Percentiles rank a stretch among this genome's conserved stretches.
phyloP scores from a whole-genome alignment of 2,888 invertebrate species.

The Pimpla rufipes region DNA sequence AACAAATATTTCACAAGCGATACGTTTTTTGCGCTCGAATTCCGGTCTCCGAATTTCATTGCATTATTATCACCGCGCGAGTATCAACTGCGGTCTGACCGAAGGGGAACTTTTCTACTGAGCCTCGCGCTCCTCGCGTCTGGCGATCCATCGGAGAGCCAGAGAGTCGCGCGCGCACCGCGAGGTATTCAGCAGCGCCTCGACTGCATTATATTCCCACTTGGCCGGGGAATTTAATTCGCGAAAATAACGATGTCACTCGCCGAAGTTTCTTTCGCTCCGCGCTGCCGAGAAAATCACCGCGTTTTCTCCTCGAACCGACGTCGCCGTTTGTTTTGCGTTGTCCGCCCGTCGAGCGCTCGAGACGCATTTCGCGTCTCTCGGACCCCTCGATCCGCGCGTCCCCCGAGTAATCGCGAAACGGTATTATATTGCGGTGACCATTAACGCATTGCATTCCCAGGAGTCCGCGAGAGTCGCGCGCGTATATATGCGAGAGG shows the following conservation, averaged over 20 bases:
- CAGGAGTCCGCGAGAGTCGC: constrained; percentile 73
- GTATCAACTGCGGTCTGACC: constrained; percentile 49
- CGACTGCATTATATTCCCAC: not conserved
- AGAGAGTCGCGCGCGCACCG: not conserved
- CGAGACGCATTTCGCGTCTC: not conserved
- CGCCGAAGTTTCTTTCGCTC: not conserved
- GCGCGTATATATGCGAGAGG: constrained; percentile 39
- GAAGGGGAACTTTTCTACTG: constrained; percentile 59
- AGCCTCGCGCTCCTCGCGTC: not conserved
- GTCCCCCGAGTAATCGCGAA: constrained; percentile 24
- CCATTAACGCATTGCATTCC: constrained; percentile 81
- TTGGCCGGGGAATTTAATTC: constrained; percentile 7
- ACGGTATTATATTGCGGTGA: constrained; percentile 62
- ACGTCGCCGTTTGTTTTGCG: constrained; percentile 3
- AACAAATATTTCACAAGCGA: too few relatives aligned
- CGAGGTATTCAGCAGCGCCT: not conserved
- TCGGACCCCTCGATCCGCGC: constrained; percentile 7
- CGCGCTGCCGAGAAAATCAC: not conserved
- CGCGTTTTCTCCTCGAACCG: not conserved
- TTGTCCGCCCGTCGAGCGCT: not conserved
- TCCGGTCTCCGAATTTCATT: too few relatives aligned
- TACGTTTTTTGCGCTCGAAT: too few relatives aligned
- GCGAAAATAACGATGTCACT: constrained; percentile 48
- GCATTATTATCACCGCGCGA: too few relatives aligned
- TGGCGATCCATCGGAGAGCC: not conserved